phyloP scores from a whole-genome alignment of 1,140 invertebrate species.

The Drosophila orosa region DNA sequence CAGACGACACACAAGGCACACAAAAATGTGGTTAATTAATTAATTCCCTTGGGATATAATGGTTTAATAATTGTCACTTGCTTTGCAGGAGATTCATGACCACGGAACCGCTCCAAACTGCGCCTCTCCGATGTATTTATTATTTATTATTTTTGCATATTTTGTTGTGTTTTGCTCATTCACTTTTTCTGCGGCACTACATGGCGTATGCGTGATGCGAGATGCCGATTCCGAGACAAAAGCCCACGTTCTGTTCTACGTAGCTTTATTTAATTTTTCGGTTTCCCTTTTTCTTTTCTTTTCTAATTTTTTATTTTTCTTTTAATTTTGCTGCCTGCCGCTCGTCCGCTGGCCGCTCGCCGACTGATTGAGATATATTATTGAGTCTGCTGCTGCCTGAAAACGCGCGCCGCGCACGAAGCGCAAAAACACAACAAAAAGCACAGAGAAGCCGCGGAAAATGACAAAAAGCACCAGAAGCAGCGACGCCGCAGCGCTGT shows the following conservation, averaged over 20 bases:
- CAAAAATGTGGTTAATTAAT: constrained; percentile 20
- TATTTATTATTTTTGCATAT: constrained; percentile 51
- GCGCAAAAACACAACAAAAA: constrained; percentile 43
- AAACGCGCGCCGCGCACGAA: constrained; percentile 47
- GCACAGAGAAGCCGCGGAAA: constrained; percentile 27
- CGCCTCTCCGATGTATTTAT: constrained; percentile 19
- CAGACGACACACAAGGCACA: background rate
- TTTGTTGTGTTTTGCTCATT: constrained; percentile 46
- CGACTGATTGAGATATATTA: constrained; percentile 76
- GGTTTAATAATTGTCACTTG: constrained; percentile 55
- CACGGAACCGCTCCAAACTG: constrained; percentile 29
- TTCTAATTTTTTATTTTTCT: constrained; percentile 1
- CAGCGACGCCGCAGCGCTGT: constrained; percentile 15
- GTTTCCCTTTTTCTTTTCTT: constrained; percentile 7
- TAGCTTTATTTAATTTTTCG: constrained; percentile 38
- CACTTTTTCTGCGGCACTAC: constrained; percentile 45
- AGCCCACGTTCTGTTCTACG: constrained; percentile 36
- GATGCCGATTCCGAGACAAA: constrained; percentile 37
- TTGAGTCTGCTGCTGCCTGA: constrained; percentile 46
- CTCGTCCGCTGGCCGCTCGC: constrained; percentile 47
- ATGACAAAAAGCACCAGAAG: constrained; percentile 40
- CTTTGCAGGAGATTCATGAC: constrained; percentile 78
- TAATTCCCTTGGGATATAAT: constrained; percentile 18
- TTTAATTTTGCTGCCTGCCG: constrained; percentile 31
- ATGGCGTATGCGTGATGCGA: constrained; percentile 69